Evolutionary conservation across 2,113 vertebrate genomes (phyloP), one percentile per base, ranked within the genome.

Genomic region (Donacobius atricapilla): DNA sequence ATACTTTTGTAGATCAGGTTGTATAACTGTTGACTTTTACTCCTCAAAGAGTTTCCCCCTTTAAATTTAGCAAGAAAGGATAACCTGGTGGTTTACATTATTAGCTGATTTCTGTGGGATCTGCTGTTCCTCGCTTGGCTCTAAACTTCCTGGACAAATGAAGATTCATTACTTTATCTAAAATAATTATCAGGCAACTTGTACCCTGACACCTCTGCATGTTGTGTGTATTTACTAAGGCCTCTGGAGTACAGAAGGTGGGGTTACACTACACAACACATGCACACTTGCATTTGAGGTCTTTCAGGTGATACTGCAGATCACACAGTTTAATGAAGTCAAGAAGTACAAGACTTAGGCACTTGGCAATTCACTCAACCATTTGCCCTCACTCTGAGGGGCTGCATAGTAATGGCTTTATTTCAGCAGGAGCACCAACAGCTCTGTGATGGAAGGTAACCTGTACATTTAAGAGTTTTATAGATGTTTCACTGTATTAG

Each of bases 231-330:
- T 77, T 92, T 70, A n/a, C 27, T 20, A 1, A 21, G 28, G 33
- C 60, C 60, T 76, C 61, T 31, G 9, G 33, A 42, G 57, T 40
- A 44, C 1, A 2, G 30, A 2, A 23, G 13, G 48, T 79, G 27
- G 27, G 33, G n/a, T 61, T 61, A 19, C 9, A 2, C 17, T 14
- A 13, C 9, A 1, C 12, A 33, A 44, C 15, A 30, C 11, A 1
- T 16, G 14, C 40, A 11, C 61, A 72, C 9, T 18, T 69, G 16
- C 21, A 63, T 50, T 10, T n/a, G 76, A 14, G 28, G 28, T 28
- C 28, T 51, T 65, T 20, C 13, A 58, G 70, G 24, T 69, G 54
- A 24, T 22, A 15, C 19, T 44, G 21, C n/a, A 69, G 40, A 20
- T 64, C 35, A 25, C 39, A 64, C 8, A 30, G 35, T 53, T 65